Evolutionary conservation across 2,113 vertebrate genomes (phyloP), one percentile per base, ranked within the genome.

Genomic region (Sitta europaea): DNA sequence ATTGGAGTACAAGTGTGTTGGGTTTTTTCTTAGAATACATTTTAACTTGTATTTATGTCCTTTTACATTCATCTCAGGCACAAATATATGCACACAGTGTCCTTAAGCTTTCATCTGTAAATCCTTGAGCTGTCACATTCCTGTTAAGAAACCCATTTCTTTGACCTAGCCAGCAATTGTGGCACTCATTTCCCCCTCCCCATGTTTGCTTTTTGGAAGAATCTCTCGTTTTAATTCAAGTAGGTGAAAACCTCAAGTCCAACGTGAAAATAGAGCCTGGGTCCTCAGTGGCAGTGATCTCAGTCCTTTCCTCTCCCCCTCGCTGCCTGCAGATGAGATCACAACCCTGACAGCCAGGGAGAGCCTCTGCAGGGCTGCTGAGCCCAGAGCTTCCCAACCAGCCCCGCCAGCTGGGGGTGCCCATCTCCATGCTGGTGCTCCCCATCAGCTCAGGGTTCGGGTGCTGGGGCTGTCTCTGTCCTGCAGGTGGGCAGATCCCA

Each of bases 41-140:
- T 93, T 95, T 84, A 86, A 77, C 57, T 80, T 50, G 48, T 88
- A 71, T 93, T 96, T 95, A 72, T 55, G 31, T 71, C 43, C 63
- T 87, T 86, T 88, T 63, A 42, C 47, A 88, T 90, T 67, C 59
- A 38, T 79, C 51, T 58, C 53, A 73, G 80, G 82, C 58, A 73
- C 43, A 82, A 53, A 40, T 12, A 45, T 50, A 58, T 83, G 68
- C 58, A 67, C 0, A 43, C 43, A 45, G 1, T 38, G 58, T 94
- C 86, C 75, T 90, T 85, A 88, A 92, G 62, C 86, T 90, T 94
- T 92, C 92, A 92, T 80, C 72, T 96, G 63, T 65, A 96, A 96
- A 93, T 88, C 62, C 72, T 84, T 78, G 58, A 72, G 48, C 70
- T 75, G 71, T 88, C 82, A 82, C 45, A 50, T 71, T 93, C 83